Evolutionary conservation across 2,888 invertebrate species (phyloP), one percentile per base, ranked within the genome.

Genomic region (Galeopsomyia nigrocyanea): DNA sequence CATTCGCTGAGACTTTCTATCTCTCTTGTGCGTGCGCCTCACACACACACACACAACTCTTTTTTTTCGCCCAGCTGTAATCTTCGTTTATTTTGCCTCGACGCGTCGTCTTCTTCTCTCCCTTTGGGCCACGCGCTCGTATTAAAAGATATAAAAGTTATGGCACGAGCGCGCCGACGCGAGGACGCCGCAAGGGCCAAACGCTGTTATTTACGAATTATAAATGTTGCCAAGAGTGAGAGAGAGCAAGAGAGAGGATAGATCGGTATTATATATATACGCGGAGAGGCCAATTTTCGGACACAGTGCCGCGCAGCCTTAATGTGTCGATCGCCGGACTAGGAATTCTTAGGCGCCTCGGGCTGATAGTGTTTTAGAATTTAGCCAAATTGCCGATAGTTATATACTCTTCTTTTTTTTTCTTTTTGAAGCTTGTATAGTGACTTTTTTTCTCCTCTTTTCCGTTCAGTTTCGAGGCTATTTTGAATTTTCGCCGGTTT

Each of bases 131-230:
- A 21, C 5, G 50, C 47, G 19, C 50, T 17, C 57, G 31, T 53
- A 65, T 71, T 71, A 65, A 58, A 71, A 64, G 53, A 49, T 57
- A 62, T 62, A 64, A 72, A 72, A 68, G 47, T 63, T 72, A 64
- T 26, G 22, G 56, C 19, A 50, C 70, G 64, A 65, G 70, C 67
- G n/a, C n/a, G 72, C 78, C 76, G 74, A 61, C 46, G 50, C 16
- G 19, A n/a, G n/a, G n/a, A n/a, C n/a, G 39, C 39, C 39, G 39
- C 39, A 39, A 39, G 21, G 60, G 56, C 46, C 46, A n/a, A 74
- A 79, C 80, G 82, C 81, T 84, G 81, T 86, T 85, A 86, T 85
- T 86, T 84, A 82, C 83, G 81, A 84, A 85, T 85, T 85, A 85
- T 82, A 82, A 84, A 84, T 82, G 82, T 83, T 85, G 82, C 78